These are phyloP conservation scores for Onthophagus sagittarius DNA, from an alignment of 2,888 invertebrate genomes.

Conservation along the genomic window DNA sequence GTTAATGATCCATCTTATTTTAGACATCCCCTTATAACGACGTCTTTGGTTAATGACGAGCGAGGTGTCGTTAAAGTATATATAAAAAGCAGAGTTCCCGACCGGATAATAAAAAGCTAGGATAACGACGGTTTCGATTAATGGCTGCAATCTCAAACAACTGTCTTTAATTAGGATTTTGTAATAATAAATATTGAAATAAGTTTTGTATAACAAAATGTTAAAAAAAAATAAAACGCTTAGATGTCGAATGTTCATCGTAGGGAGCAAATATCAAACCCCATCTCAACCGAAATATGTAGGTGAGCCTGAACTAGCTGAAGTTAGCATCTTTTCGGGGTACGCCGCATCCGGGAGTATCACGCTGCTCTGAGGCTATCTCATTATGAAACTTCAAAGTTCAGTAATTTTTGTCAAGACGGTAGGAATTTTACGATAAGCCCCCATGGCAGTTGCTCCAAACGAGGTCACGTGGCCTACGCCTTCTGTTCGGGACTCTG, in stretches of 20 bases:
- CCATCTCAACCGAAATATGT: neutral
- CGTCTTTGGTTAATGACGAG: too few relatives aligned
- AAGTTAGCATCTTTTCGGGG: slow-evolving; percentile 4
- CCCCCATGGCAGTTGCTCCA: neutral
- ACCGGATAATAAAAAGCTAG: too few relatives aligned
- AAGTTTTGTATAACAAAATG: neutral
- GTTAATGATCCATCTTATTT: too few relatives aligned
- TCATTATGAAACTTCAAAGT: slow-evolving; percentile 11
- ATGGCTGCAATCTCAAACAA: too few relatives aligned
- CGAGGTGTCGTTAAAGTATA: too few relatives aligned
- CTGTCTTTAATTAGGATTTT: too few relatives aligned
- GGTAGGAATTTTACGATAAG: slow-evolving; percentile 13
- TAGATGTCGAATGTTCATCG: neutral
- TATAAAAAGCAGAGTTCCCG: too few relatives aligned
- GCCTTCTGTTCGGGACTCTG: slow-evolving; percentile 2
- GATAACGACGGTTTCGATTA: too few relatives aligned
- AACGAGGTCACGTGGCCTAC: neutral
- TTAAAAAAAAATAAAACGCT: neutral
- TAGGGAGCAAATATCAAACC: neutral
- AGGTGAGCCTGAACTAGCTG: slow-evolving; percentile 3
- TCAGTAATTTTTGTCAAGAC: slow-evolving; percentile 13
- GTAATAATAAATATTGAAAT: neutral
- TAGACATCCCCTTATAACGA: too few relatives aligned
- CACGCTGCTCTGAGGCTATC: slow-evolving; percentile 1
- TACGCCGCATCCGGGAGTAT: neutral